Evolutionary conservation across 1,140 invertebrate species (phyloP).

Genomic region (Caenorhabditis brenneri): DNA sequence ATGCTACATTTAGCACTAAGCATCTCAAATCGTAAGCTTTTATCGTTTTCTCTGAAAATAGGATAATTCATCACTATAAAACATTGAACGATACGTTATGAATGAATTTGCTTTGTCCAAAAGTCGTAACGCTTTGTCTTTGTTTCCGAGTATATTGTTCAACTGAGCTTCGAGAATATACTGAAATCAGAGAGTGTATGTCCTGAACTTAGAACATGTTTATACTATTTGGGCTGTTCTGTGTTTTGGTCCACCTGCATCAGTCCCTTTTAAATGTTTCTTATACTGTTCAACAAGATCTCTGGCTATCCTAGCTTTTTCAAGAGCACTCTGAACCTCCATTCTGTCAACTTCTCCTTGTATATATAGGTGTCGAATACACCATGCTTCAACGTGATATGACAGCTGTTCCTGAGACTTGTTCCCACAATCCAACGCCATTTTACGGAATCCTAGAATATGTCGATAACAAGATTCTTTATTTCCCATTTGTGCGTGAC

Average conservation of each 20-base stretch:
- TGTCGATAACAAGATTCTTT: neutral
- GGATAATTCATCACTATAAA: no score
- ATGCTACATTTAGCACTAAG: neutral
- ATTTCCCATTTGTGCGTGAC: neutral
- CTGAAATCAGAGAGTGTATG: neutral
- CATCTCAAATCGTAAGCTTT: neutral
- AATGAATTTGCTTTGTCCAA: neutral
- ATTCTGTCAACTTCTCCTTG: neutral
- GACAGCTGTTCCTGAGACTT: constrained; percentile 2
- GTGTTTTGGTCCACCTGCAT: neutral
- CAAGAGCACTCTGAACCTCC: neutral
- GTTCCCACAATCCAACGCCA: neutral
- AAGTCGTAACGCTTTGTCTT: neutral
- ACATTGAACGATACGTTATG: neutral
- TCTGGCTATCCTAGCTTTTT: neutral
- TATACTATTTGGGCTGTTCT: neutral
- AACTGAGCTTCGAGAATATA: neutral
- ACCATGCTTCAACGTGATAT: constrained; percentile 7
- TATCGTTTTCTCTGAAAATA: neutral
- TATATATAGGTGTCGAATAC: neutral
- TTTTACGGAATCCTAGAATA: neutral
- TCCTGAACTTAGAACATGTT: neutral
- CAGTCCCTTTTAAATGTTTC: neutral
- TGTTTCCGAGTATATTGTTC: neutral
- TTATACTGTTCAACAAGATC: neutral